These are phyloP conservation scores for Serripes groenlandicus DNA, from an alignment of 2,888 invertebrate genomes.

Conservation along the genomic window DNA sequence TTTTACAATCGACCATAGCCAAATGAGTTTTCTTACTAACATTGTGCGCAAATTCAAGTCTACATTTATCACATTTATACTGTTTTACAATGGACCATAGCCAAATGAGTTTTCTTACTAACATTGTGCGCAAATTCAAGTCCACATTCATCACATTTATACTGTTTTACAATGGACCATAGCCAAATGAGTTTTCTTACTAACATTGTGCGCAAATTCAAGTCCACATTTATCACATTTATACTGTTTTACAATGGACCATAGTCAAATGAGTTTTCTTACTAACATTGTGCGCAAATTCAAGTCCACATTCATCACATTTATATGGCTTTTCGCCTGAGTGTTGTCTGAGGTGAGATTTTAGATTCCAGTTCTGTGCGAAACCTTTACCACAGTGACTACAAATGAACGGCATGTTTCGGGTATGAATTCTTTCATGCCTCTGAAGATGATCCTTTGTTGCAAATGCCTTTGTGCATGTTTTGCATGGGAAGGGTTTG, in stretches of 20 bases:
- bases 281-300: neutral
- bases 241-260: neutral
- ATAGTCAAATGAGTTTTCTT: neutral
- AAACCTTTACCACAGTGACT: conserved; percentile 23
- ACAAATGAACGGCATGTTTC: conserved; percentile 42
- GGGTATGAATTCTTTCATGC: conserved; percentile 45
- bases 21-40: too few relatives aligned
- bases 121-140: conserved; percentile 5
- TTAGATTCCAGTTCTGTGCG: conserved; percentile 48
- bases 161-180: neutral
- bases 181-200: neutral
- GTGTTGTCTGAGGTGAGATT: conserved; percentile 29
- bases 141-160: conserved; percentile 25
- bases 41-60: too few relatives aligned
- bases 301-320: conserved; percentile 31
- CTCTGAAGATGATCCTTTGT: conserved; percentile 26
- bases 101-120: neutral
- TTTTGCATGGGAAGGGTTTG: neutral
- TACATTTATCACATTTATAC: too few relatives aligned
- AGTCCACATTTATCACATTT: conserved; percentile 31
- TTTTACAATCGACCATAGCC: too few relatives aligned
- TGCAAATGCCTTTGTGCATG: neutral
- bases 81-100: neutral
- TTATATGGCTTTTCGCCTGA: conserved; percentile 25
- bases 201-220: neutral